phyloP scores from a whole-genome alignment of 2,888 invertebrate species.

The Matsumyia berberina region DNA sequence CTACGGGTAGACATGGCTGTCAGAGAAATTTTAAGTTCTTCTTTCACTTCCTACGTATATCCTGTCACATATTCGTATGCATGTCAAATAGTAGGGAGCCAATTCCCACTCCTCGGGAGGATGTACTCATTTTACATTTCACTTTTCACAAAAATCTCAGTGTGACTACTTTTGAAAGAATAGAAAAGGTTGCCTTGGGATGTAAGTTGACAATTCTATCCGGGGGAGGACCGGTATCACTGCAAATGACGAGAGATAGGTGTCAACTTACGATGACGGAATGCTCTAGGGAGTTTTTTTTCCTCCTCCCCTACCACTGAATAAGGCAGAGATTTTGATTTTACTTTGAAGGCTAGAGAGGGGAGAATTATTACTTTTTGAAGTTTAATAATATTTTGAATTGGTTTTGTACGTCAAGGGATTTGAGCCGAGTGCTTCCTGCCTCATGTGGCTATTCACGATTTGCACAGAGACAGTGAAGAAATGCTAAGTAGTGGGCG shows the following conservation, averaged over 20 bases:
- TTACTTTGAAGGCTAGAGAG: neutral
- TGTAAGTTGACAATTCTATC: neutral
- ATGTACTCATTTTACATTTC: neutral
- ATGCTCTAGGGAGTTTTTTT: neutral
- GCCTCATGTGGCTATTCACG: no score
- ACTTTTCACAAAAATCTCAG: neutral
- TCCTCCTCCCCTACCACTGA: neutral
- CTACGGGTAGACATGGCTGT: neutral
- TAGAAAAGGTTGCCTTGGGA: neutral
- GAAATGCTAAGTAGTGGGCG: no score
- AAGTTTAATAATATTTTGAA: neutral
- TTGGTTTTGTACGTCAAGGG: neutral
- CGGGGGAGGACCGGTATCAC: neutral
- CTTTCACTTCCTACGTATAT: neutral
- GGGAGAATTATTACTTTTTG: neutral
- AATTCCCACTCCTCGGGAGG: neutral
- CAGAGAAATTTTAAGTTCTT: neutral
- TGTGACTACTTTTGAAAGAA: constrained; percentile 2
- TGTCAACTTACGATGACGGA: constrained; percentile 6
- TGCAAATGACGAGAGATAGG: constrained; percentile 6
- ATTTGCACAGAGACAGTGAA: no score
- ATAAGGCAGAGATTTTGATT: neutral
- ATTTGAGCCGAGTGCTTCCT: no score
- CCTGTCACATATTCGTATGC: neutral
- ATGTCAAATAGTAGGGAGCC: neutral